Base-by-base conservation (phyloP, 2,797 vertebrate genomes). In the Crypturellus tataupa region DNA sequence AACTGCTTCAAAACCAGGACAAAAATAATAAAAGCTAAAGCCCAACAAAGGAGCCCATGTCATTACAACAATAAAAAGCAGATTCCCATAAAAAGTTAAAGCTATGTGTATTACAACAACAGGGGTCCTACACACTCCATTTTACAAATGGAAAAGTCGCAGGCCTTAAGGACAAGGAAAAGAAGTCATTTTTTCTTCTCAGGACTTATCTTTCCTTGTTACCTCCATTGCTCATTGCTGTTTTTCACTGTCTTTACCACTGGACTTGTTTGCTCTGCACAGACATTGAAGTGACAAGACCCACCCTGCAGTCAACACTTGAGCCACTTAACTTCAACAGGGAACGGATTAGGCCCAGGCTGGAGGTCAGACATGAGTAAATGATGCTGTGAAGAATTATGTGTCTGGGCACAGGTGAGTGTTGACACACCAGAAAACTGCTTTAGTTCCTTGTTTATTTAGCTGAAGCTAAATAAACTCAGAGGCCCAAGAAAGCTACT, bases 391-490 rank as follows among this genome's bases (percentile, higher is more conserved):
- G 42, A 81, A 92, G 39, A 12, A 39, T 6, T 76, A 72, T 86
- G n/a, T 25, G n/a, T 85, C 84, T 85, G 19, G 42, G 59, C 47
- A 87, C 20, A 87, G 80, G 31, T 76, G 56, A 75, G 49, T 51
- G 40, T 73, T 70, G 23, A 72, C 49, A 76, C 56, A 60, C 35
- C 1, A 0, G 56, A 80, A 90, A 93, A 27, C 55, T 92, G 46
- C 35, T 88, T 89, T 89, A 56, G 88, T 90, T 80, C 9, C 39
- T 59, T 87, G 42, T 77, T 93, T n/a, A n/a, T n/a, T n/a, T n/a
- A n/a, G n/a, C n/a, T n/a, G n/a, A n/a, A 67, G 82, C 31, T 83
- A 83, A 93, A 80, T 40, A 91, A 83, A 87, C 37, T 77, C 65
- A 94, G 89, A 49, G 79, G 58, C 53, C 47, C 16, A 87, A 82